A percentile compares a stretch with the other conserved stretches of the same genome.
Evolutionary conservation across 2,113 vertebrate genomes (phyloP).

Genomic region (Hiodon alosoides): DNA sequence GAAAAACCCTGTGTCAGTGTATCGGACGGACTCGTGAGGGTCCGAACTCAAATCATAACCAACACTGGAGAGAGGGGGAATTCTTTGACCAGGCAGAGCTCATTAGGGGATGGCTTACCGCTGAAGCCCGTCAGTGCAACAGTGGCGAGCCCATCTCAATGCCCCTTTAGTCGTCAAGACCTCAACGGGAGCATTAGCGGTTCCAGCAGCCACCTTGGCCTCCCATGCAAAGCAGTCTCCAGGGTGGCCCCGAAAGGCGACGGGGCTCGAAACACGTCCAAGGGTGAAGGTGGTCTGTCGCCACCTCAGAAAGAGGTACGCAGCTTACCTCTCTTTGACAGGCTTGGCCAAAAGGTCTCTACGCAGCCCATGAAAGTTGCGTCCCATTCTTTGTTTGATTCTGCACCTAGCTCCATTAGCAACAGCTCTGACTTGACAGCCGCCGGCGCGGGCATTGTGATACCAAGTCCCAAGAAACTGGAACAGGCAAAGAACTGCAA

Average conservation of each 20-base stretch:
- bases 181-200: conserved; percentile 57
- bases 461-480: conserved; percentile 35
- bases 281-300: conserved; percentile 48
- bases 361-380: conserved; percentile 46
- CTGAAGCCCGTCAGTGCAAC: conserved; percentile 28
- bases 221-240: conserved; percentile 65
- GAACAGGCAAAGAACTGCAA: conserved; percentile 47
- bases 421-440: conserved; percentile 46
- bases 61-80: conserved; percentile 77
- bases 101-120: conserved; percentile 65
- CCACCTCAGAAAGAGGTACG: conserved; percentile 49
- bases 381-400: conserved; percentile 52
- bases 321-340: conserved; percentile 39
- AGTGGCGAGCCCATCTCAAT: conserved; percentile 32
- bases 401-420: conserved; percentile 38
- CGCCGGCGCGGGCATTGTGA: conserved; percentile 39
- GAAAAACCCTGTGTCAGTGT: conserved; percentile 65
- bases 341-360: conserved; percentile 43
- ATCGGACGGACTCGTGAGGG: conserved; percentile 62
- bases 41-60: conserved; percentile 84
- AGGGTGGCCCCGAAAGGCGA: conserved; percentile 53
- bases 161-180: conserved; percentile 34
- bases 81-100: conserved; percentile 71
- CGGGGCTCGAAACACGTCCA: conserved; percentile 64
- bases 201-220: conserved; percentile 64